phyloP scores from a whole-genome alignment of 2,797 vertebrate genomes.

The Gambelia wislizenii region DNA sequence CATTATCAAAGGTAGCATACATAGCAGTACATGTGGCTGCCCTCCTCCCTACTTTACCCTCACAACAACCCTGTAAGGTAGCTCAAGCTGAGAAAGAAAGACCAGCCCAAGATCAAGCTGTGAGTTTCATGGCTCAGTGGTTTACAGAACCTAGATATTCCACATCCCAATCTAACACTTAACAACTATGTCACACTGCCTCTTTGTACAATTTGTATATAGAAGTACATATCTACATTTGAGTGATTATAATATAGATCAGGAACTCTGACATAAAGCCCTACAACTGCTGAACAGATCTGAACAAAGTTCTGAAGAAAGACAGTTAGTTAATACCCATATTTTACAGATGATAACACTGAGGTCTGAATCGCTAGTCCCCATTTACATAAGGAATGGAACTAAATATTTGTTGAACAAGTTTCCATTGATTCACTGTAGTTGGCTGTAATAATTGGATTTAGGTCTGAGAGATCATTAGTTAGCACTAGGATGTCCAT shows the following conservation, averaged over 20 bases:
- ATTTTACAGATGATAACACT: no score
- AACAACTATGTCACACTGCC: no score
- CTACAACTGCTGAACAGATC: neutral
- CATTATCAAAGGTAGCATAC: no score
- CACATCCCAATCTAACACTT: neutral
- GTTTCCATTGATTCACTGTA: no score
- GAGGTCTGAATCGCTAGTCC: no score
- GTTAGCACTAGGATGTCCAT: no score
- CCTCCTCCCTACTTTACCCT: neutral
- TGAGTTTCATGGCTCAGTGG: neutral
- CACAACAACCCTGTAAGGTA: neutral
- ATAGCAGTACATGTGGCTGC: no score
- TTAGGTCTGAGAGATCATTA: no score
- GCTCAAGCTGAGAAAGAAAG: neutral
- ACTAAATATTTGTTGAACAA: no score
- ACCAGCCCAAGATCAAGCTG: neutral
- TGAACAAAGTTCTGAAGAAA: neutral
- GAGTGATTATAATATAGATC: neutral
- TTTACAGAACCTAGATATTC: neutral
- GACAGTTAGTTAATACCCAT: neutral
- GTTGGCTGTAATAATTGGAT: no score
- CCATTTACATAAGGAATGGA: no score
- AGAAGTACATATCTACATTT: neutral
- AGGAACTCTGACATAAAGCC: neutral
- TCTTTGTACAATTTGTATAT: neutral